Percentiles rank a stretch among this genome's conserved stretches.
Conservation (phyloP, 2,113 vertebrate genomes). For the Callorhinus ursinus region DNA sequence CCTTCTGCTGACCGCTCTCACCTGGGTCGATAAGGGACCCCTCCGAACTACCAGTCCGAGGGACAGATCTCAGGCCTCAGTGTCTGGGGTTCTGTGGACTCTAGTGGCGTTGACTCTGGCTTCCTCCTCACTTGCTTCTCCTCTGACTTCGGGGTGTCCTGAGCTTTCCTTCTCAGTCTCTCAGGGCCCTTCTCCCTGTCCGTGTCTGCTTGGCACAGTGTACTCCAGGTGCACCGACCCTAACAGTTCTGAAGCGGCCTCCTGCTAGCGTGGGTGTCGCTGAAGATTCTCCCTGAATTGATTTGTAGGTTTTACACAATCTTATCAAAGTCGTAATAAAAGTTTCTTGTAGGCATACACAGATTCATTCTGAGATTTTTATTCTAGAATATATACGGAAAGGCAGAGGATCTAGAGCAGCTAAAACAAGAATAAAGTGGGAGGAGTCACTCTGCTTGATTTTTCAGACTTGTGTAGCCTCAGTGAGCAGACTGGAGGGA, state of each 20-base stretch:
- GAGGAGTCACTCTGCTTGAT: neutral
- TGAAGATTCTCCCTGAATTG: neutral
- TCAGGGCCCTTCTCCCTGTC: neutral
- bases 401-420: neutral
- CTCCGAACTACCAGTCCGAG: neutral
- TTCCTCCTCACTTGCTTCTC: neutral
- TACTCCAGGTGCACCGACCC: neutral
- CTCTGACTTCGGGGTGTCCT: neutral
- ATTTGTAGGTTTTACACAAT: neutral
- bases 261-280: neutral
- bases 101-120: neutral
- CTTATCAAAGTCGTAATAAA: neutral
- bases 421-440: neutral
- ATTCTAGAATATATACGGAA: neutral
- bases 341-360: accelerated
- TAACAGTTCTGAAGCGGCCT: neutral
- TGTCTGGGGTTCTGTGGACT: neutral
- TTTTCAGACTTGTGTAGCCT: too few species aligned
- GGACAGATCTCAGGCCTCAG: neutral
- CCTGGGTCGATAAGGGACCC: neutral
- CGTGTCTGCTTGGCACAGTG: neutral
- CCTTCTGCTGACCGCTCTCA: neutral
- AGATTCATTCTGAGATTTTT: neutral
- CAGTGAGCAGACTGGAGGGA: neutral
- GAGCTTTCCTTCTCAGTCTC: neutral